phyloP scores from a whole-genome alignment of 2,113 vertebrate species.

The Melanocharis versteri region DNA sequence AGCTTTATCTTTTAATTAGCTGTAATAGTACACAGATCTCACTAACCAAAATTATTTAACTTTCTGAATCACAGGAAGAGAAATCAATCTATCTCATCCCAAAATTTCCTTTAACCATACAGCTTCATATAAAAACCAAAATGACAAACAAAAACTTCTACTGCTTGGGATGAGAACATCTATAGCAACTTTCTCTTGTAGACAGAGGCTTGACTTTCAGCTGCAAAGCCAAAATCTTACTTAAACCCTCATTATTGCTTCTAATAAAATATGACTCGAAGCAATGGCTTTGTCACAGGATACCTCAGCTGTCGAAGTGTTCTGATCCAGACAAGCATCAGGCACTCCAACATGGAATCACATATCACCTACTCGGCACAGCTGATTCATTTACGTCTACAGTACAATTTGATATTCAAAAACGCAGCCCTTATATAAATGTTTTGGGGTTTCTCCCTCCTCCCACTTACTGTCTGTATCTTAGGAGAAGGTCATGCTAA shows the following conservation, averaged over 20 bases:
- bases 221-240: neutral
- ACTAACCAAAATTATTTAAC: neutral
- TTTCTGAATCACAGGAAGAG: neutral
- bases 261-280: neutral
- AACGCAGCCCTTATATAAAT: neutral
- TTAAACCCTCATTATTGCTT: neutral
- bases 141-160: neutral
- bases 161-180: neutral
- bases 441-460: neutral
- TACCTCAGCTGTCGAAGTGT: constrained; percentile 35
- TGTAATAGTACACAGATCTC: neutral
- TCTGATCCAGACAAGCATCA: constrained; percentile 29
- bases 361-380: constrained; percentile 49
- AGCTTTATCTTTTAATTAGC: neutral
- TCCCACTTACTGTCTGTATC: neutral
- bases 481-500: neutral
- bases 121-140: neutral
- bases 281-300: neutral
- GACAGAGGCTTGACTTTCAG: neutral
- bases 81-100: neutral
- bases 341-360: constrained; percentile 13
- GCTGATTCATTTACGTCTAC: neutral
- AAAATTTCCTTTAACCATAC: neutral
- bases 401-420: constrained; percentile 14
- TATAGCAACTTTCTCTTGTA: neutral